These are phyloP conservation scores for Athalia rosae DNA, from an alignment of 2,888 invertebrate genomes.

Conservation along the genomic window DNA sequence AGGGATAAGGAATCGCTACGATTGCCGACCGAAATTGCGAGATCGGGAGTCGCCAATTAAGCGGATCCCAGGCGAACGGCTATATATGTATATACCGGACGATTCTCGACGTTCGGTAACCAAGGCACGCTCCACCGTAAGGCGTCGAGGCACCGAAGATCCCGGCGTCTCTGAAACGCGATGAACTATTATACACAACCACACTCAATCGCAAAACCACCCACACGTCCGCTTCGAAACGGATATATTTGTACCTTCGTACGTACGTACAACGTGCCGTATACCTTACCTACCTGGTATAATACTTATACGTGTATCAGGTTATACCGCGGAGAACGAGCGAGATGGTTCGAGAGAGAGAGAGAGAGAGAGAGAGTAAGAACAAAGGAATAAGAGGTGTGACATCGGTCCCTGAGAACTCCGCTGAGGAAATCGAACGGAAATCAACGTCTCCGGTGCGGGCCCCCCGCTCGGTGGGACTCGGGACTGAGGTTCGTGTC, in stretches of 20 bases:
- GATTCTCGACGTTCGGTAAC: constrained; percentile 27
- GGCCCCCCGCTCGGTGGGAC: constrained; percentile 34
- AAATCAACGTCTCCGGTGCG: constrained; percentile 36
- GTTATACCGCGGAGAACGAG: neutral
- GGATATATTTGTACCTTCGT: neutral
- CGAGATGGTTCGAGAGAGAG: neutral
- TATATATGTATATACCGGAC: too few relatives aligned
- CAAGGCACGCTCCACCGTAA: constrained; percentile 29
- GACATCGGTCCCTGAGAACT: constrained; percentile 31
- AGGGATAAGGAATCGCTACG: constrained; percentile 13
- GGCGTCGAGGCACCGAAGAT: constrained; percentile 30
- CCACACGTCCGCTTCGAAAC: neutral
- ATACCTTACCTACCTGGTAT: too few relatives aligned
- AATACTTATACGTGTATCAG: too few relatives aligned
- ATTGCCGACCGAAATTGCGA: constrained; percentile 44
- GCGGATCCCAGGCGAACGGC: constrained; percentile 19
- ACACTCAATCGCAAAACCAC: constrained; percentile 3
- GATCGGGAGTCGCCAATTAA: constrained; percentile 44
- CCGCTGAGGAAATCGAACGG: constrained; percentile 35
- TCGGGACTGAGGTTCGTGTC: neutral
- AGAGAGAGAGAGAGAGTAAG: neutral
- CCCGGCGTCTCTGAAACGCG: constrained; percentile 21
- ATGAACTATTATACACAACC: constrained; percentile 24
- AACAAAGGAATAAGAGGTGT: constrained; percentile 21
- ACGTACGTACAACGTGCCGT: too few relatives aligned